Percentiles rank a stretch among this genome's conserved stretches.
Conservation (phyloP, 2,888 invertebrate genomes). For the Torymus texanus region DNA sequence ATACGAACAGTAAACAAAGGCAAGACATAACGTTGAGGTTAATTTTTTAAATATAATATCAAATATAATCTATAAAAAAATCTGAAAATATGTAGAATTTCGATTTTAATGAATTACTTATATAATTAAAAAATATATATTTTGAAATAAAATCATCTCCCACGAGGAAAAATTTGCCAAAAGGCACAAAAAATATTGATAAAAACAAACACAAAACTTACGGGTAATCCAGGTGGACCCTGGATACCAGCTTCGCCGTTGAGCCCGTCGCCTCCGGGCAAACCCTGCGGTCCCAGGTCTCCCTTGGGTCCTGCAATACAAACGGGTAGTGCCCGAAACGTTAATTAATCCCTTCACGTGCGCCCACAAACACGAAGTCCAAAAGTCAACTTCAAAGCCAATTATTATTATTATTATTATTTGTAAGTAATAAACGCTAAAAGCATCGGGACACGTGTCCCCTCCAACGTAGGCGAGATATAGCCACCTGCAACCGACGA, state of each 20-base stretch:
- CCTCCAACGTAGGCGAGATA: conserved; percentile 14
- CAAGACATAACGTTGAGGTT: no score
- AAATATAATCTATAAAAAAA: no score
- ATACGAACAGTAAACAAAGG: no score
- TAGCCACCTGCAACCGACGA: conserved; percentile 20
- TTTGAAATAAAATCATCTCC: not conserved
- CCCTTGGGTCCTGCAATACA: conserved; percentile 82
- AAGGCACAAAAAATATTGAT: not conserved
- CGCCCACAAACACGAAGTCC: no score
- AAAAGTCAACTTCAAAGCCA: conserved; percentile 12
- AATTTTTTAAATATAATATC: no score
- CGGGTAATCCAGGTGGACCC: conserved; percentile 90
- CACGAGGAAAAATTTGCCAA: not conserved
- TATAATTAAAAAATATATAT: not conserved
- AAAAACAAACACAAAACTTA: conserved; percentile 72
- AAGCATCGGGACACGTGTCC: conserved; percentile 18
- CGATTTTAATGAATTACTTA: no score
- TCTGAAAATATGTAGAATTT: no score
- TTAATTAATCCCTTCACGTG: no score
- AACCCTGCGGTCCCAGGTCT: conserved; percentile 85
- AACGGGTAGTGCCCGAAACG: not conserved
- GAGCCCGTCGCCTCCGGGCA: conserved; percentile 84
- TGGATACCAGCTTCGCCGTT: conserved; percentile 89
- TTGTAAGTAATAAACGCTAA: conserved; percentile 1
- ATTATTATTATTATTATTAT: not conserved